Base-by-base conservation (phyloP, 1,140 invertebrate genomes). In the Chymomyza costata region DNA sequence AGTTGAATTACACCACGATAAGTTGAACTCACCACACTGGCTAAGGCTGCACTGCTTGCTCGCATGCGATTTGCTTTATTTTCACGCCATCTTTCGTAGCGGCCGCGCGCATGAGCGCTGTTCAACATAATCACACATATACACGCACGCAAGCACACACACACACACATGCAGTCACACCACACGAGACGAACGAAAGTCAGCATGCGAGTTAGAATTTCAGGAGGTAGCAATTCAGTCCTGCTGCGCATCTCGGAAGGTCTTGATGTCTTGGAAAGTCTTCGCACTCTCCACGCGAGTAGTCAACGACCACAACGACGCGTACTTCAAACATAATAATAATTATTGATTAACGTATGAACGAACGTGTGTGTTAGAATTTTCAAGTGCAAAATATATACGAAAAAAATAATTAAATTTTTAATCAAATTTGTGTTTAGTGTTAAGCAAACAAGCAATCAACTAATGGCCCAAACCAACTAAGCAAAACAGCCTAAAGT, bases 241-340 rank as follows among this genome's bases (percentile, higher is more conserved):
- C 80, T 82, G 80, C 80, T 82, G 80, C 80, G 80, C 66, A 74
- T 83, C 80, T 83, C 60, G 68, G 64, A 71, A 78, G 80, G 80
- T 65, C 49, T n/a, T n/a, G n/a, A 83, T 83, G 80, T 83, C 60
- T 48, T 46, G 59, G 54, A n/a, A n/a, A n/a, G n/a, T 63, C 21
- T 44, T 41, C 53, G 58, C 56, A 49, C 53, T 28, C 49, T 56
- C 32, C 19, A 38, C 60, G 67, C 73, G 71, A 65, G 59, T 64
- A 52, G 49, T 46, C 25, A 44, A 44, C 55, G 14, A 43, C 6
- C 3, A 5, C 3, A 18, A 43, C 32, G 46, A 50, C 37, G 61
- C 62, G 53, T 30, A 14, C 40, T 25, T 21, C 2, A 30, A 30
- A 8, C 21, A 34, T 17, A 34, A 38, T 18, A 16, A 28, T 35